These are phyloP conservation scores for Hedya salicella DNA, from an alignment of 2,888 invertebrate species.

Conservation along the genomic window DNA sequence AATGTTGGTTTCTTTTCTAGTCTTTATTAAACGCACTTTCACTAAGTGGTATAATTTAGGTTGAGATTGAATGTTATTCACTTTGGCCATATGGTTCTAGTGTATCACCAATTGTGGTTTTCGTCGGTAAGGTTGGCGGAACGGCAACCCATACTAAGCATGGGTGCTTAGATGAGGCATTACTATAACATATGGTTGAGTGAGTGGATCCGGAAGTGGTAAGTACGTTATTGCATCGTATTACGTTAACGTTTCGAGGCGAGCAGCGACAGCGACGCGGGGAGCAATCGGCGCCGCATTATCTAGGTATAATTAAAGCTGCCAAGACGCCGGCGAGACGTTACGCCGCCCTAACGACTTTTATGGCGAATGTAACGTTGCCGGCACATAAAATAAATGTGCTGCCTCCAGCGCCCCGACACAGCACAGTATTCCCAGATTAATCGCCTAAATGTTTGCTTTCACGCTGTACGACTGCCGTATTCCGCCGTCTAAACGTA, in stretches of 20 bases:
- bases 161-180: slow-evolving; percentile 54
- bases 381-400: slow-evolving; percentile 84
- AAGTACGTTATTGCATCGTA: slow-evolving; percentile 76
- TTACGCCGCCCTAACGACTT: slow-evolving; percentile 84
- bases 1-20: slow-evolving; percentile 18
- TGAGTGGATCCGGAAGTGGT: slow-evolving; percentile 68
- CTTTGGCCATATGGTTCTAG: slow-evolving; percentile 11
- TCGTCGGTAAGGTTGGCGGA: slow-evolving; percentile 19
- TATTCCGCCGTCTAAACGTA: slow-evolving; percentile 65
- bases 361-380: slow-evolving; percentile 85
- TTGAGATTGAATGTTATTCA: slow-evolving; percentile 13
- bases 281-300: slow-evolving; percentile 74
- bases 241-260: slow-evolving; percentile 70
- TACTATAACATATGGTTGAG: slow-evolving; percentile 56
- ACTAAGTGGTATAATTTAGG: slow-evolving; percentile 29
- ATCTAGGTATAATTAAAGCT: slow-evolving; percentile 83
- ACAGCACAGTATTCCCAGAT: slow-evolving; percentile 77
- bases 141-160: slow-evolving; percentile 47
- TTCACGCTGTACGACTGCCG: slow-evolving; percentile 70
- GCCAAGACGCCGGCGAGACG: slow-evolving; percentile 83
- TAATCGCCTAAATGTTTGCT: slow-evolving; percentile 83
- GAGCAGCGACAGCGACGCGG: slow-evolving; percentile 55
- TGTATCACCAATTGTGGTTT: neutral
- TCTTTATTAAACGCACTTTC: slow-evolving; percentile 23
- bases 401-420: slow-evolving; percentile 77